Conservation (phyloP, 2,113 vertebrate genomes). For the Ia io region DNA sequence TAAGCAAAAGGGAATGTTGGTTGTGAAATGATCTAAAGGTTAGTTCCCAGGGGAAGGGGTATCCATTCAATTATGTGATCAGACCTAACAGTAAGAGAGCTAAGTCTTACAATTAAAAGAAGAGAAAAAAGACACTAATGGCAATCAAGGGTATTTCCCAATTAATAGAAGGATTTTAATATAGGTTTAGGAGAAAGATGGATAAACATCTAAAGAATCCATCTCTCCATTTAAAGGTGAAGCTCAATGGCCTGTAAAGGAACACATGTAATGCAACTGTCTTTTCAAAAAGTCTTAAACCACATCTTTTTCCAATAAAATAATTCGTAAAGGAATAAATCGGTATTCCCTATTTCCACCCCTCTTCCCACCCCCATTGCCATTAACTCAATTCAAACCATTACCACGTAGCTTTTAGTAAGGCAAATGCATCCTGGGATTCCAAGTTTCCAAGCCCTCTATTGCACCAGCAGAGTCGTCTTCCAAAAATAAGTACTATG, state of each 20-base stretch:
- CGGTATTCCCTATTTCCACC: background rate
- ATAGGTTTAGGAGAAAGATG: background rate
- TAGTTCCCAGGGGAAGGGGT: no score
- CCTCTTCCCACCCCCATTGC: background rate
- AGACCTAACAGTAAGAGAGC: background rate
- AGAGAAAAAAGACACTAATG: background rate
- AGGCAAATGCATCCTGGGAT: background rate
- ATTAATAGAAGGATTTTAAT: background rate
- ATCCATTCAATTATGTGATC: no score
- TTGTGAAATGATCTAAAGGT: no score
- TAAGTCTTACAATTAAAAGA: background rate
- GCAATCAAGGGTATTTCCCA: background rate
- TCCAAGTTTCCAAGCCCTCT: background rate
- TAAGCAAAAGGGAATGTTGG: no score
- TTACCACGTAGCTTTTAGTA: background rate
- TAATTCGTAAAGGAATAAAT: background rate
- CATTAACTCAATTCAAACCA: background rate
- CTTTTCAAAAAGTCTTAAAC: background rate
- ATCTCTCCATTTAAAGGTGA: background rate
- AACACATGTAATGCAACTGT: background rate
- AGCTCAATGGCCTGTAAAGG: background rate
- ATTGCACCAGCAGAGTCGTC: background rate
- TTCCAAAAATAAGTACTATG: slow-evolving; percentile 12
- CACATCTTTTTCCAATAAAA: background rate
- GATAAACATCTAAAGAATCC: background rate